Percentiles rank a stretch among this genome's conserved stretches.
These are phyloP conservation scores for Phlogophora meticulosa DNA, from an alignment of 2,888 invertebrate species.

Conservation along the genomic window DNA sequence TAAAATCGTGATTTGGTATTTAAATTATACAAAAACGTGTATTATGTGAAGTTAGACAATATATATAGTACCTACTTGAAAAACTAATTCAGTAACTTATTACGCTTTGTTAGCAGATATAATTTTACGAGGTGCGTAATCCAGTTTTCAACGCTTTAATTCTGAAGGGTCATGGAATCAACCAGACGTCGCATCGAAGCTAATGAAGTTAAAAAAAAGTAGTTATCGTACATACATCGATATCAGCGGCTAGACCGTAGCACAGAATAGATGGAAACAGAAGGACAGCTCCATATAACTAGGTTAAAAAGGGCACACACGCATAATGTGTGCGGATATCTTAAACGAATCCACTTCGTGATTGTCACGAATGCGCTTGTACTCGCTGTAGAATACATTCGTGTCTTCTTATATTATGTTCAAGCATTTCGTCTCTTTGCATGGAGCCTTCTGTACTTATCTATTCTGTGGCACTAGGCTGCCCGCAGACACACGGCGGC, in stretches of 20 bases:
- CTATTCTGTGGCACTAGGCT: slow-evolving; percentile 24
- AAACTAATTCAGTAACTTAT: slow-evolving; percentile 10
- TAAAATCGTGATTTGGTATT: background rate
- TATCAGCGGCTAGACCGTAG: slow-evolving; percentile 26
- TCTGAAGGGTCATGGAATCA: slow-evolving; percentile 54
- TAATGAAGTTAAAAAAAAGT: slow-evolving; percentile 55
- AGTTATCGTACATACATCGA: slow-evolving; percentile 51
- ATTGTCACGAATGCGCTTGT: background rate
- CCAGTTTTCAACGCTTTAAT: slow-evolving; percentile 46
- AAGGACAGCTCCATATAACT: background rate
- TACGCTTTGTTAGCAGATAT: slow-evolving; percentile 17
- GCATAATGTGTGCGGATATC: no score
- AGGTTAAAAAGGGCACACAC: background rate
- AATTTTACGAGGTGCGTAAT: slow-evolving; percentile 35
- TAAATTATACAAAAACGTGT: background rate
- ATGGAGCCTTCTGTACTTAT: slow-evolving; percentile 7
- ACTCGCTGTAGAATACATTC: background rate
- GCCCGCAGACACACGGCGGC: slow-evolving; percentile 53
- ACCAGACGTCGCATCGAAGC: slow-evolving; percentile 41
- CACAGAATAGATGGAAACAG: background rate
- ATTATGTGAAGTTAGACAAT: no score
- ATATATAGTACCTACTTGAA: background rate
- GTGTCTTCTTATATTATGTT: background rate
- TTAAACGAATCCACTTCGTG: no score
- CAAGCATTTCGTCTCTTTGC: background rate